phyloP scores from a whole-genome alignment of 1,140 invertebrate genomes.

The Phymorhynchus buccinoides region DNA sequence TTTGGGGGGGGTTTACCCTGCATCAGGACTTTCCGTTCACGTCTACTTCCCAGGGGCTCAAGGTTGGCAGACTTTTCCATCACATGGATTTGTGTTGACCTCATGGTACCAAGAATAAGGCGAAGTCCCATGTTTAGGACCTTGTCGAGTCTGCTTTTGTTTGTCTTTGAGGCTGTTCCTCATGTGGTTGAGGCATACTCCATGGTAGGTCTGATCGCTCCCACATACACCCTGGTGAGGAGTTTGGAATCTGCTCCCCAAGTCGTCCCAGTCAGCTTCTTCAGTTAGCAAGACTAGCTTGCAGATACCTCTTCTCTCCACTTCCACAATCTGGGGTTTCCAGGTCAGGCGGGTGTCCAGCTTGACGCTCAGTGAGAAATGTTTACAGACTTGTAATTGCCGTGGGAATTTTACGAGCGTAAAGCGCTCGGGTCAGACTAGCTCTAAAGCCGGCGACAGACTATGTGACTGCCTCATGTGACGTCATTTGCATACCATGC shows the following conservation, averaged over 20 bases:
- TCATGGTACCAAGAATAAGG: constrained; percentile 32
- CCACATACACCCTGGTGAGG: constrained; percentile 25
- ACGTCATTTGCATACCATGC: too few relatives aligned
- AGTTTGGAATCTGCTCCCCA: constrained; percentile 37
- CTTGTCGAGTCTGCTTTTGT: constrained; percentile 27
- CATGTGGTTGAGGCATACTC: constrained; percentile 41
- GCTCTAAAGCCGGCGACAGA: too few relatives aligned
- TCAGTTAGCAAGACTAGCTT: constrained; percentile 27
- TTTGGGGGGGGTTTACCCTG: too few relatives aligned
- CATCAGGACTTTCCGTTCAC: not conserved
- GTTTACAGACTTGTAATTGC: too few relatives aligned
- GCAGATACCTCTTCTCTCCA: constrained; percentile 20
- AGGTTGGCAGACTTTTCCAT: not conserved
- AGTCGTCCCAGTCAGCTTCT: constrained; percentile 38
- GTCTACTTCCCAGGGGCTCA: constrained; percentile 24
- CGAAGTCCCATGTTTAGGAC: constrained; percentile 26
- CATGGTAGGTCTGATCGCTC: constrained; percentile 32
- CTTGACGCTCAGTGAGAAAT: too few relatives aligned
- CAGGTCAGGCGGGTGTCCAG: constrained; percentile 39
- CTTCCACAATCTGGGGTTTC: constrained; percentile 30
- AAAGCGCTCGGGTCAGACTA: too few relatives aligned
- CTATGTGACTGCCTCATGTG: too few relatives aligned
- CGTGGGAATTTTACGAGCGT: too few relatives aligned
- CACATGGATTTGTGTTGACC: not conserved
- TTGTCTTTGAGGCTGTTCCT: constrained; percentile 36